Conservation (phyloP, 2,797 vertebrate species). For the Neoniphon sammara region DNA sequence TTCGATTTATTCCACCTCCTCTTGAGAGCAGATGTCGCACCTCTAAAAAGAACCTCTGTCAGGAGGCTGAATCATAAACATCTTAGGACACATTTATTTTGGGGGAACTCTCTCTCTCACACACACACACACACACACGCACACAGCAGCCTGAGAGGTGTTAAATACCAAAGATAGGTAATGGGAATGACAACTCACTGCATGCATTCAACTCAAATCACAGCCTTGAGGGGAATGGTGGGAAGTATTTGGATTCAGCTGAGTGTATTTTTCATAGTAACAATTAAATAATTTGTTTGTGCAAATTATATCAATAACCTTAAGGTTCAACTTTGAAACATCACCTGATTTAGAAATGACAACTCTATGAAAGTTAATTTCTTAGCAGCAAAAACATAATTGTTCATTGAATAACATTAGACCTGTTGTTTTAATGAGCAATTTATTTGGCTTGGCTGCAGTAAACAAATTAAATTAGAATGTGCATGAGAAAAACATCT, state of each 20-base stretch:
- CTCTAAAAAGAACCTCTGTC: slow-evolving; percentile 70
- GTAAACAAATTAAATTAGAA: neutral
- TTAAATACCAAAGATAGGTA: slow-evolving; percentile 56
- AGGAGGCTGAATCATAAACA: slow-evolving; percentile 66
- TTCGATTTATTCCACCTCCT: slow-evolving; percentile 72
- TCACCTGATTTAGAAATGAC: neutral
- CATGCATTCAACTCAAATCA: slow-evolving; percentile 50
- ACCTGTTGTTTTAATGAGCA: slow-evolving; percentile 8
- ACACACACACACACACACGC: neutral
- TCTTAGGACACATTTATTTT: slow-evolving; percentile 56
- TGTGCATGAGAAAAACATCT: neutral
- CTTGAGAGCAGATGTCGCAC: slow-evolving; percentile 62
- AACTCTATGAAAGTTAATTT: neutral
- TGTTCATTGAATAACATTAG: neutral
- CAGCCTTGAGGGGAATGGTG: slow-evolving; percentile 25
- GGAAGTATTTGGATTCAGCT: slow-evolving; percentile 5
- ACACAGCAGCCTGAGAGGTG: slow-evolving; percentile 56
- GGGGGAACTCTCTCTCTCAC: slow-evolving; percentile 43
- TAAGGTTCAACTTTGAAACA: neutral
- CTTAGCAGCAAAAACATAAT: neutral
- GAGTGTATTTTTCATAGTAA: neutral
- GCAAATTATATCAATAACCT: neutral
- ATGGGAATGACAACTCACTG: slow-evolving; percentile 59
- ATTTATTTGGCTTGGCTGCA: slow-evolving; percentile 10
- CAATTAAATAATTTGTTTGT: neutral